Percentiles rank a stretch among this genome's conserved stretches.
These are phyloP conservation scores for Neotoxoptera formosana DNA, from an alignment of 1,140 invertebrate genomes.

Conservation along the genomic window DNA sequence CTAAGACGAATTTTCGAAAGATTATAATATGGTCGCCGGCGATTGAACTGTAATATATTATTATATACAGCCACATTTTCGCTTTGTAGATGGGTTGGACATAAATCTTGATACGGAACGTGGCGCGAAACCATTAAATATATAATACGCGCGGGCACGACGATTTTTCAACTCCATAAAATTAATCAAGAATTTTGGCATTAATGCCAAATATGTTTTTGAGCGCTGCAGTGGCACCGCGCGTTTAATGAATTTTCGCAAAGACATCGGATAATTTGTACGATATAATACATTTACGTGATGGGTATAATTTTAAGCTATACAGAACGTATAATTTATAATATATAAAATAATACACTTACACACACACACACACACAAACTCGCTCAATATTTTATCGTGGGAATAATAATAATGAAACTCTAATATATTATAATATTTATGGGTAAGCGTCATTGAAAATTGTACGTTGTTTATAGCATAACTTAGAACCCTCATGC, in stretches of 20 bases:
- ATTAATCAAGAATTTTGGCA: conserved; percentile 18
- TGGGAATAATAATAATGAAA: not conserved
- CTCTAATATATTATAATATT: not conserved
- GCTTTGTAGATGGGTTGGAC: not conserved
- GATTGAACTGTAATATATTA: not conserved
- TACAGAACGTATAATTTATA: too few relatives aligned
- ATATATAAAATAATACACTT: not conserved
- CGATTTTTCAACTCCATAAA: conserved; percentile 4
- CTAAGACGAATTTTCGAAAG: not conserved
- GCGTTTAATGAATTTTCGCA: not conserved
- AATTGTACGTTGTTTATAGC: not conserved
- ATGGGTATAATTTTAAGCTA: too few relatives aligned
- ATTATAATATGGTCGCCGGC: not conserved
- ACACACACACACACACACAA: not conserved
- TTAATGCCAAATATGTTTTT: conserved; percentile 8
- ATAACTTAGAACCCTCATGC: not conserved
- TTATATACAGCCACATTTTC: not conserved
- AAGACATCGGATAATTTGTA: not conserved
- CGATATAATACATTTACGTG: too few relatives aligned
- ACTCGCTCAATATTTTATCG: not conserved
- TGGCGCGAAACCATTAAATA: not conserved
- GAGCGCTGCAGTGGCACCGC: not conserved
- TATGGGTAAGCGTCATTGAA: not conserved
- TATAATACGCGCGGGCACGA: not conserved
- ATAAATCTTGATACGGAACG: not conserved